phyloP scores from a whole-genome alignment of 2,888 invertebrate species.

The Didymodactylos carnosus region DNA sequence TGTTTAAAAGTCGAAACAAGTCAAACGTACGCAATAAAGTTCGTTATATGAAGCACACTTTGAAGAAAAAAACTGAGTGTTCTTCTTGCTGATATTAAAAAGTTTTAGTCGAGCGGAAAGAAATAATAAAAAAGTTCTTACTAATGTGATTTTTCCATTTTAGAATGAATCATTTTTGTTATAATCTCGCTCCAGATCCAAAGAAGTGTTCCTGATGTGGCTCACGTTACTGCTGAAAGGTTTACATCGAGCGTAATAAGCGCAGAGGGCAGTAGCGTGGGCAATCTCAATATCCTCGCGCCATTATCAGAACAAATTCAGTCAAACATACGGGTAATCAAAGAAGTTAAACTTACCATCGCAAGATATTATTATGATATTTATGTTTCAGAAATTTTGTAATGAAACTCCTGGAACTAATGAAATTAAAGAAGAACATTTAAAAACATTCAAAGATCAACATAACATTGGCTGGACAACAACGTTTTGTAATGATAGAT shows the following conservation, averaged over 20 bases:
- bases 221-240: neutral
- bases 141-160: no score
- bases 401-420: neutral
- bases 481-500: neutral
- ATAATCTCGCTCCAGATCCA: neutral
- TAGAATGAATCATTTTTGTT: neutral
- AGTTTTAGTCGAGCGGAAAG: no score
- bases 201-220: neutral
- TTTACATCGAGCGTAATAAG: neutral
- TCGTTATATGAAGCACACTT: no score
- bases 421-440: neutral
- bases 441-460: neutral
- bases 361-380: no score
- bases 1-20: no score
- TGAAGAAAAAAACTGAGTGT: no score
- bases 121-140: no score
- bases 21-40: no score
- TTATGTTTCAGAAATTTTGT: neutral
- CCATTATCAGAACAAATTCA: no score
- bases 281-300: neutral
- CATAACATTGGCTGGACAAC: neutral
- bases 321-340: neutral
- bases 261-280: neutral
- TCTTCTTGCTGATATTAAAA: no score
- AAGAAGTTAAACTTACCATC: no score